A percentile compares a stretch with the other conserved stretches of the same genome.
phyloP scores from a whole-genome alignment of 2,113 vertebrate genomes.

The Hydrochoerus hydrochaeris region DNA sequence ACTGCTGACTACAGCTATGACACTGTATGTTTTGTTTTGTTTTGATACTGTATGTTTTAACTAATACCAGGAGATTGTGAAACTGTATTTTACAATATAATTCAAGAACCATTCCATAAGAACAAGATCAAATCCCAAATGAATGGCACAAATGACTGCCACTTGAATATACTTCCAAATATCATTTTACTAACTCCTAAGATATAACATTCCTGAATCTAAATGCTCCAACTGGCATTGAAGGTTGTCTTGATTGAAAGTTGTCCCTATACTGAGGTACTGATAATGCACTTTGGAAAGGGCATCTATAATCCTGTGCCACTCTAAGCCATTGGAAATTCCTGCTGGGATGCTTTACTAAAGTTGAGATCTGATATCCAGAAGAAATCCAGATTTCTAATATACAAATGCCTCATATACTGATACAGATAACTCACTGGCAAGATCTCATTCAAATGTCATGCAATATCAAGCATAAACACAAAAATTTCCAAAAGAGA shows the following conservation, averaged over 20 bases:
- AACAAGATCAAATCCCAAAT: constrained; percentile 30
- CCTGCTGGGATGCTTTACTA: neutral
- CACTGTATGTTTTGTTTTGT: neutral
- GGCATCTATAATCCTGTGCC: neutral
- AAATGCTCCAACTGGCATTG: neutral
- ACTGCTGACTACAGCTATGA: neutral
- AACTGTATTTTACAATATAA: constrained; percentile 25
- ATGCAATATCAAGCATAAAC: neutral
- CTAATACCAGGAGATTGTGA: neutral
- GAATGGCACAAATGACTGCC: neutral
- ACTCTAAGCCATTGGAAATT: neutral
- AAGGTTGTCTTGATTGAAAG: neutral
- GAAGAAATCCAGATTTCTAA: constrained; percentile 22
- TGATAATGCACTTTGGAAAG: neutral
- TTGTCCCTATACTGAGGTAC: neutral
- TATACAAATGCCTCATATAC: neutral
- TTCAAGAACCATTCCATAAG: constrained; percentile 31
- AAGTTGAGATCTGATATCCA: neutral
- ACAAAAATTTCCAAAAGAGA: constrained; percentile 9
- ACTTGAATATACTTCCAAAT: neutral
- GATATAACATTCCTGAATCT: neutral
- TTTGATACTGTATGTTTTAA: neutral
- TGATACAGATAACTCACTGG: neutral
- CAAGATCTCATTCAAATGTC: neutral
- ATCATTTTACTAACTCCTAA: neutral